Conservation (phyloP, 2,888 invertebrate genomes). For the Actias luna region DNA sequence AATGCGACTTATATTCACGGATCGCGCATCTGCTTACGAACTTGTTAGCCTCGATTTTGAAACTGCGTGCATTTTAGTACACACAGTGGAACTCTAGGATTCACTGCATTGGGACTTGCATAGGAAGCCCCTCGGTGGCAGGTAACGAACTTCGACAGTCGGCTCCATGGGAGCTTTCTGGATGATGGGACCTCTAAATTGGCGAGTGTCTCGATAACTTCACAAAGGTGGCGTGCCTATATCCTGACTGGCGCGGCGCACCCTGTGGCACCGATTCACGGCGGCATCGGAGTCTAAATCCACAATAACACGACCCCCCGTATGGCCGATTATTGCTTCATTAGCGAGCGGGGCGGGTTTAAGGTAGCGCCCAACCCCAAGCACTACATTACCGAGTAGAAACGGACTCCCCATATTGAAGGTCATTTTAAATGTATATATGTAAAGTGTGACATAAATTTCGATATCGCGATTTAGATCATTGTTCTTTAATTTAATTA, state of each 20-base stretch:
- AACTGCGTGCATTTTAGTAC: no score
- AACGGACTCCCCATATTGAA: constrained; percentile 49
- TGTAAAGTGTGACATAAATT: constrained; percentile 26
- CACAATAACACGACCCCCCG: constrained; percentile 9
- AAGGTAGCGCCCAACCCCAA: constrained; percentile 46
- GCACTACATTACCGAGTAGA: constrained; percentile 59
- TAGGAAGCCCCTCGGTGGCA: background rate
- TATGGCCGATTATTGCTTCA: constrained; percentile 9
- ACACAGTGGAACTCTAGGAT: no score
- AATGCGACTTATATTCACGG: constrained; percentile 18
- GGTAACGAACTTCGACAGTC: background rate
- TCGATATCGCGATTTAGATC: constrained; percentile 42
- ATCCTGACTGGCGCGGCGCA: no score
- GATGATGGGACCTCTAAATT: no score
- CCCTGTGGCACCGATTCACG: background rate
- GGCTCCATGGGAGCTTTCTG: background rate
- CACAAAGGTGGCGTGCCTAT: background rate
- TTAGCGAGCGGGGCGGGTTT: constrained; percentile 28
- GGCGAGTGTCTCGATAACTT: no score
- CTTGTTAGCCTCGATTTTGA: no score
- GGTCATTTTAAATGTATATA: background rate
- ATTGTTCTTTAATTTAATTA: background rate
- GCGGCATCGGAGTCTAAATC: background rate
- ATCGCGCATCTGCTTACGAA: background rate
- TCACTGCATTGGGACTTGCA: background rate